Evolutionary conservation across 2,797 vertebrate species (phyloP), one percentile per base, ranked within the genome.

Genomic region (Echiichthys vipera): DNA sequence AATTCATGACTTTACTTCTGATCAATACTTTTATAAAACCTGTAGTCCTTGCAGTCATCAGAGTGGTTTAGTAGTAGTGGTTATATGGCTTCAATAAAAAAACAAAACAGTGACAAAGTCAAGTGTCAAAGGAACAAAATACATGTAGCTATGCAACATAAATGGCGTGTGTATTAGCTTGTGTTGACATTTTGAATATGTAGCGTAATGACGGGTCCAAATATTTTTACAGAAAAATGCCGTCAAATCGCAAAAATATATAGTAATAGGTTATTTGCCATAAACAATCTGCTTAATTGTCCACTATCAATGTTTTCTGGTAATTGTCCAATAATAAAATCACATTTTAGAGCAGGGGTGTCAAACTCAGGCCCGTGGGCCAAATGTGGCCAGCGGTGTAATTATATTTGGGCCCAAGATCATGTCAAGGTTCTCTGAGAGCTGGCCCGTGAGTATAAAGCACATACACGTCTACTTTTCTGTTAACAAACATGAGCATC

Each of bases 31-130:
- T 42, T 7, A 36, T 29, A 1, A 4, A 39, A 20, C 13, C 51
- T 12, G n/a, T 12, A 10, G 65, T 65, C 17, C 25, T 24, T 61
- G 54, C 30, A 46, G 25, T 15, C 15, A 2, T n/a, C n/a, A 24
- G 20, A 65, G 77, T 46, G 54, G 42, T 69, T 72, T 9, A 59
- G 8, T 32, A 34, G 22, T 27, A 62, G 74, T 81, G 70, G 65
- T 74, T 47, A 47, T 45, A 70, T 62, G 65, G 65, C 61, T 77
- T 73, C 4, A 25, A 58, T 18, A 34, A 42, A 51, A 61, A 30
- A 2, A 55, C n/a, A 22, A 25, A 56, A 55, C 3, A 9, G 6
- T 47, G 37, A 37, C 34, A 12, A 4, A 36, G n/a, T n/a, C n/a
- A n/a, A n/a, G 17, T 29, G 40, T 27, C 34, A 79, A 0, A 36